Base-by-base conservation (phyloP, 2,113 vertebrate species). In the Oxygymnocypris stewartii region DNA sequence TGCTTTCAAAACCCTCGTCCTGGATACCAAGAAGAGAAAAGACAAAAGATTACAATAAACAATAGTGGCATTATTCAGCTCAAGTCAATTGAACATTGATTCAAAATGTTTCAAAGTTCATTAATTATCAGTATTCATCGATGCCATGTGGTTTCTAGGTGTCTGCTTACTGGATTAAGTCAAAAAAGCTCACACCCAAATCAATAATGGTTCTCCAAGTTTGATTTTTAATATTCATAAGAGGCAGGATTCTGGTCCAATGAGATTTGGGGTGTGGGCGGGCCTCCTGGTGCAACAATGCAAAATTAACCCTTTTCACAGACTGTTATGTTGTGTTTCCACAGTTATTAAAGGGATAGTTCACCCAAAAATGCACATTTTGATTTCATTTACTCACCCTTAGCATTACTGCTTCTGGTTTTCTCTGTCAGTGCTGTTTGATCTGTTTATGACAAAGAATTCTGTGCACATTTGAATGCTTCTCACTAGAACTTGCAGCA, bases 1-100 rank as follows among this genome's bases (percentile, higher is more conserved):
- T 67, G 51, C 82, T 86, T 16, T 12, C 76, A 44, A 28, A 77
- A 8, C 25, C 54, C 35, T n/a, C n/a, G n/a, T n/a, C n/a, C n/a
- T n/a, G n/a, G 35, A 71, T 18, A 20, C 4, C 37, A 12, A 42
- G 37, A 74, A 42, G 4, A 37, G 18, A 73, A 73, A 1, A 73
- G 69, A n/a, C 16, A 54, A 57, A 18, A 57, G n/a, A n/a, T 42
- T 20, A 23, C 9, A 11, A 11, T n/a, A n/a, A 42, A 42, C 2
- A 61, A 61, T 10, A 10, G 23, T 61, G 57, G 20, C 20, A n/a
- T 61, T 61, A n/a, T 61, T 61, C 8, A 61, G 7, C 23, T n/a
- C 20, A 9, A 9, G 57, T 61, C 23, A 61, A 2, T 4, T 10
- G 20, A 59, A 59, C 5, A 8, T 59, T 61, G 57, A 61, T 61